Base-by-base conservation (phyloP, 2,113 vertebrate genomes). In the Danionella cerebrum region DNA sequence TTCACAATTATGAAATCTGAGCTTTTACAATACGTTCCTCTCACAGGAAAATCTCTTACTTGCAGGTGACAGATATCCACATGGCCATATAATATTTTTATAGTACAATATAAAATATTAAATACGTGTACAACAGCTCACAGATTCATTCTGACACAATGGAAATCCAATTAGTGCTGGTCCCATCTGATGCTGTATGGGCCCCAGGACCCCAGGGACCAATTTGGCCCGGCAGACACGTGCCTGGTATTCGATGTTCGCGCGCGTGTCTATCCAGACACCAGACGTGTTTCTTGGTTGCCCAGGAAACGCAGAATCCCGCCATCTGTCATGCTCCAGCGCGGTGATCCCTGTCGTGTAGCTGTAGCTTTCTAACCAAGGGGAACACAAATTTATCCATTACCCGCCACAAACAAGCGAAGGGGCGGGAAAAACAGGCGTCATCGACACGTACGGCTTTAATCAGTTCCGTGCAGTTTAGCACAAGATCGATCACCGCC, bases 151-250 rank as follows among this genome's bases (percentile, higher is more conserved):
- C 24, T 29, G 42, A 64, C 18, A n/a, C 31, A 3, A 24, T 35
- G 48, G 44, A 19, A 54, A 79, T 80, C 70, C 74, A 84, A 80
- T 85, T 83, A 83, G 80, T 71, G 76, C 68, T 78, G 80, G 74
- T 75, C 79, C 80, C 82, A 85, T 86, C 87, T 87, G 86, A 87
- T 76, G 58, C 66, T 72, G 71, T 80, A 48, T 16, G 4, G 78
- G 82, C 82, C 80, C 79, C 76, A 67, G 81, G 78, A 82, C 89
- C 82, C 79, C 65, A 73, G 91, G 89, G 91, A 87, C 88, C 89
- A 91, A 93, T 95, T 90, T 91, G 84, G 85, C n/a, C n/a, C n/a
- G n/a, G 82, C 83, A 85, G 68, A 82, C 85, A 87, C 82, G 70
- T 24, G 70, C 55, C 66, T 3, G 14, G 60, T 41, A 48, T 55